These are phyloP conservation scores for Phthorimaea operculella DNA, from an alignment of 1,140 invertebrate genomes.

Conservation along the genomic window DNA sequence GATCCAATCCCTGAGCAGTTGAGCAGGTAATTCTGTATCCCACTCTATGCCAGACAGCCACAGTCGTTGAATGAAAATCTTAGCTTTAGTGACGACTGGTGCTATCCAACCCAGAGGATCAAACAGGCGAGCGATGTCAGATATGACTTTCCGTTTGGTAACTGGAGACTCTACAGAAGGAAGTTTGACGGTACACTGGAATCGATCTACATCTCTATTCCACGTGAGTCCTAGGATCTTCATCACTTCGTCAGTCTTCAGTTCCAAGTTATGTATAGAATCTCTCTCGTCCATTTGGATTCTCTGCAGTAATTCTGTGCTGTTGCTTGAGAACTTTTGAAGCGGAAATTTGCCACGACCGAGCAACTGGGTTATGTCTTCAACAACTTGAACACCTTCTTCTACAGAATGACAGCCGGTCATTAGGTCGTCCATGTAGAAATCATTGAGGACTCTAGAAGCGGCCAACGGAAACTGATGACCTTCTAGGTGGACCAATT, in stretches of 20 bases:
- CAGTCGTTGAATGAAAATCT: neutral
- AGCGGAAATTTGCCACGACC: slow-evolving; percentile 7
- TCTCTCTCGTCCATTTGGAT: neutral
- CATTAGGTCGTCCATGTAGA: slow-evolving; percentile 40
- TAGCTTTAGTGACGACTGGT: neutral
- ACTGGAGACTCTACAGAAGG: neutral
- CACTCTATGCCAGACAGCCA: neutral
- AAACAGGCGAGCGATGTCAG: slow-evolving; percentile 11
- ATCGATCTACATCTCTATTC: slow-evolving; percentile 6
- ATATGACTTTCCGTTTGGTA: slow-evolving; percentile 13
- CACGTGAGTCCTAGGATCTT: slow-evolving; percentile 15
- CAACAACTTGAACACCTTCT: slow-evolving; percentile 10
- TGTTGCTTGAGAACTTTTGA: slow-evolving; percentile 20
- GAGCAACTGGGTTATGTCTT: slow-evolving; percentile 9
- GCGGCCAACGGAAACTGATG: slow-evolving; percentile 10
- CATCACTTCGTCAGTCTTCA: slow-evolving; percentile 7
- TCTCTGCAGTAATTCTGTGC: slow-evolving; percentile 11
- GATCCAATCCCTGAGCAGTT: neutral
- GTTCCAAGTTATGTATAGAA: neutral
- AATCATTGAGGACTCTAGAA: slow-evolving; percentile 16
- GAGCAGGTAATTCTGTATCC: neutral
- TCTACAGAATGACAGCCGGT: slow-evolving; percentile 19
- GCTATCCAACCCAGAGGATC: slow-evolving; percentile 3
- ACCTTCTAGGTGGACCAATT: slow-evolving; percentile 20
- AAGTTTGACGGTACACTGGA: slow-evolving; percentile 6